Evolutionary conservation across 1,140 invertebrate genomes (phyloP), one percentile per base, ranked within the genome.

Genomic region (Cecropterus lyciades): DNA sequence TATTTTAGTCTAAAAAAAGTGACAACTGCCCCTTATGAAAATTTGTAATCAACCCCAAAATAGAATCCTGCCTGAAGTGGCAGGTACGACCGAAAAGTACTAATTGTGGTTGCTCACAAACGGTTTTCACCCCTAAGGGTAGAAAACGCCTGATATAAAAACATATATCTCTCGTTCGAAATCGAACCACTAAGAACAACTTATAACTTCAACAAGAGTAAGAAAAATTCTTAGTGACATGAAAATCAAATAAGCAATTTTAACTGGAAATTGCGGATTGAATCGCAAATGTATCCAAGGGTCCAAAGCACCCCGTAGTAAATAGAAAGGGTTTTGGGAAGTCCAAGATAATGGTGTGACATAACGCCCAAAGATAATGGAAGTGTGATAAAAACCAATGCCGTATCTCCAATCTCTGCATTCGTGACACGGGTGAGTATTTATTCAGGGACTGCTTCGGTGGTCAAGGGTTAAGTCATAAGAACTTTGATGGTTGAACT

Each of bases 361-460:
- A 37, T 7, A 37, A 60, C 45, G 43, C 43, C 57, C 27, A 46
- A 60, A 48, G 43, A 60, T 60, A 60, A 60, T 60, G 45, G 65
- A 30, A 17, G 40, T 27, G 55, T 60, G 65, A 52, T 57, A 57
- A 59, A 59, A 48, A 30, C 17, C 55, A 17, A 40, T 17, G 55
- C 17, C 55, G 42, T 24, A 46, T 13, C 3, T 16, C 30, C 14
- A 55, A 67, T 59, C 72, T 80, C 65, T 73, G 71, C 77, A 77
- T 77, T 80, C 80, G 67, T 63, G 56, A 56, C 65, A 68, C 71
- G 71, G 46, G 48, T 55, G 45, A 62, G 57, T 83, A 79, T 83
- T 83, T 83, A 73, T 73, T 80, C 80, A 77, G 78, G 76, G 70
- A 72, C 64, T n/a, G n/a, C n/a, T n/a, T 24, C 53, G 52, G 71